phyloP scores from a whole-genome alignment of 2,888 invertebrate species.

The Pachymerium ferrugineum region DNA sequence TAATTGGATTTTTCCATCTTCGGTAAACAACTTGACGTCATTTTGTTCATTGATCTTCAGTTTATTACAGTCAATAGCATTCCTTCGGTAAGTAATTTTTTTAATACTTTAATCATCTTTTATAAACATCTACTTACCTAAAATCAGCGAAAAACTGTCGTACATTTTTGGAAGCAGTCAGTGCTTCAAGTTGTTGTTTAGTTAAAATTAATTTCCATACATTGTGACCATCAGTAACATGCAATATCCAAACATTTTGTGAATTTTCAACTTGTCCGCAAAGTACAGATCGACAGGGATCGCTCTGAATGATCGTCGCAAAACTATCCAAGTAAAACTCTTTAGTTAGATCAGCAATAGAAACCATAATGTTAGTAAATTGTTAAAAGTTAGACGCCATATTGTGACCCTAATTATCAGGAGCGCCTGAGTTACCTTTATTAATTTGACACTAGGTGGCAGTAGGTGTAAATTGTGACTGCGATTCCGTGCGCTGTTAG shows the following conservation, averaged over 20 bases:
- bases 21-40: neutral
- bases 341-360: neutral
- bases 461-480: too few species aligned
- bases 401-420: too few species aligned
- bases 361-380: neutral
- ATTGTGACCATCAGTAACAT: neutral
- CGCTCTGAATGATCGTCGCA: neutral
- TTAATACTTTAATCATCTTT: too few species aligned
- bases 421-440: too few species aligned
- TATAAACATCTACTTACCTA: neutral
- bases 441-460: too few species aligned
- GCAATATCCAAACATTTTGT: neutral
- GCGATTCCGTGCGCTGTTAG: too few species aligned
- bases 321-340: neutral
- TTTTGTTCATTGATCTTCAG: neutral
- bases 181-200: neutral
- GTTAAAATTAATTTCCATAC: constrained; percentile 1
- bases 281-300: neutral
- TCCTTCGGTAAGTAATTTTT: neutral
- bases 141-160: neutral
- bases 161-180: neutral
- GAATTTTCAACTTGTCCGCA: neutral
- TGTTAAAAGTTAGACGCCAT: neutral
- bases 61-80: neutral
- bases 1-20: neutral